Evolutionary conservation across 1,140 invertebrate genomes (phyloP).

Genomic region (Drosophila yakuba): DNA sequence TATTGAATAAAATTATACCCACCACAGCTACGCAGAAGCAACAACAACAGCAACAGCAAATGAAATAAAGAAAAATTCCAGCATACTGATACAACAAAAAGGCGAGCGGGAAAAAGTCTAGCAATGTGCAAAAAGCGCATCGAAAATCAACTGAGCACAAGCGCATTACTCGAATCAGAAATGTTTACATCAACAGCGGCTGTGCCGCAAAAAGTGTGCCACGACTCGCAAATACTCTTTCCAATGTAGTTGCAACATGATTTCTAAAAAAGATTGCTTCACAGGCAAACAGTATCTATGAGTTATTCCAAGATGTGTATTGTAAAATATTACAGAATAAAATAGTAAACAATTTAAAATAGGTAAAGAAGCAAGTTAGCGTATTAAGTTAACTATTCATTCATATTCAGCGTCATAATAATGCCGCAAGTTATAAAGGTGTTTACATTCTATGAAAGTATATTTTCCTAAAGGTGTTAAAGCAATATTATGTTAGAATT

Average conservation of each 20-base stretch:
- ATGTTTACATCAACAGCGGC: constrained; percentile 32
- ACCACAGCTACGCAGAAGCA: constrained; percentile 8
- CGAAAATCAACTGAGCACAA: constrained; percentile 44
- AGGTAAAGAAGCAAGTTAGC: too few species aligned
- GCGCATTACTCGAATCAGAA: constrained; percentile 3
- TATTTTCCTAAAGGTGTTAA: too few species aligned
- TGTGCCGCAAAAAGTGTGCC: background rate
- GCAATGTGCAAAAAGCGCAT: constrained; percentile 74
- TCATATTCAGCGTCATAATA: too few species aligned
- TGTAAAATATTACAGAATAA: too few species aligned
- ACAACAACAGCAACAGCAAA: background rate
- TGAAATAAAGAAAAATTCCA: constrained; percentile 24
- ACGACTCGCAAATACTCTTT: background rate
- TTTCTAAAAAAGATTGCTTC: too few species aligned
- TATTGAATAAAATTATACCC: constrained; percentile 65
- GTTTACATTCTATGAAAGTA: too few species aligned
- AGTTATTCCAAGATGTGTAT: too few species aligned
- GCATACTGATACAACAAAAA: constrained; percentile 12
- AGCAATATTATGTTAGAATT: too few species aligned
- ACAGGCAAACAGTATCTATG: too few species aligned
- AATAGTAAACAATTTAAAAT: too few species aligned
- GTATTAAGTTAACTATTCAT: too few species aligned
- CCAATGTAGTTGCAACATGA: background rate
- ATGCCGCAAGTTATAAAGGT: too few species aligned
- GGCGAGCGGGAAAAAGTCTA: constrained; percentile 52